phyloP scores from a whole-genome alignment of 1,140 invertebrate species.

The Parasteatoda tepidariorum region DNA sequence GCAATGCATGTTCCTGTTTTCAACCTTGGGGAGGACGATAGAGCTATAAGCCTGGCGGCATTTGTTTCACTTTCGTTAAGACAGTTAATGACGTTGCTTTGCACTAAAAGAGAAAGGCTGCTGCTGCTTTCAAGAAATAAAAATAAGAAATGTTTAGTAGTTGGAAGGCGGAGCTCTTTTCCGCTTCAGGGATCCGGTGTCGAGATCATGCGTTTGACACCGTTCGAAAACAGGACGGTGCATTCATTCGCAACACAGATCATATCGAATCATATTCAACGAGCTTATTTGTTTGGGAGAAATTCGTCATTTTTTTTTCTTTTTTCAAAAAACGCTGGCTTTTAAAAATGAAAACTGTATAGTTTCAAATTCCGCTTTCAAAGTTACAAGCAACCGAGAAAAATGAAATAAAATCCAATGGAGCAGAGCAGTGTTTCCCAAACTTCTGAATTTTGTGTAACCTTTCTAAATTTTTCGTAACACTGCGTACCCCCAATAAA shows the following conservation, averaged over 20 bases:
- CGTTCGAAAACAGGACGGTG: conserved; percentile 37
- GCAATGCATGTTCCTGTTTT: background rate
- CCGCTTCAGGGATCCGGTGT: conserved; percentile 35
- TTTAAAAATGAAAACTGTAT: no score
- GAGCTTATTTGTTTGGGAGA: no score
- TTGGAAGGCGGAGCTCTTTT: background rate
- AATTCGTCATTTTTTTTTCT: no score
- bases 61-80: conserved; percentile 22
- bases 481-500: no score
- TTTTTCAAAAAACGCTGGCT: no score
- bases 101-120: no score
- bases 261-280: background rate
- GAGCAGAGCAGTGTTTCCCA: no score
- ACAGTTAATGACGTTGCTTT: background rate
- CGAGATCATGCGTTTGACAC: conserved; percentile 34
- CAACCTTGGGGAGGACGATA: conserved; percentile 10
- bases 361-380: no score
- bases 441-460: no score
- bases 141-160: background rate
- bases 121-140: background rate
- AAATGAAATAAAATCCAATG: no score
- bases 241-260: background rate
- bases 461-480: no score
- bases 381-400: no score
- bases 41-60: background rate